Evolutionary conservation across 2,113 vertebrate species (phyloP).

Genomic region (Crotalus helleri): DNA sequence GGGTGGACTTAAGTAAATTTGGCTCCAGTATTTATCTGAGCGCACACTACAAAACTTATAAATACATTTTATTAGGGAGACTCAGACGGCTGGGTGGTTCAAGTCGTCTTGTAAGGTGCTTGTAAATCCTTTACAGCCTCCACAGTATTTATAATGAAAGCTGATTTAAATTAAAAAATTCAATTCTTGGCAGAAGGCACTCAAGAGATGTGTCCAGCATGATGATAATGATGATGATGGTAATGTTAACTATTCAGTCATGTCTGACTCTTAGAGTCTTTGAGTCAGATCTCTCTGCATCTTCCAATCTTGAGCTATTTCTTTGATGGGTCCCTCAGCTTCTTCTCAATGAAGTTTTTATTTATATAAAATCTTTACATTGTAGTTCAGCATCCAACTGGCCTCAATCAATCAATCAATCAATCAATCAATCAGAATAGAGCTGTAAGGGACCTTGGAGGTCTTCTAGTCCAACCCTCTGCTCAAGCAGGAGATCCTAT

Average conservation of each 20-base stretch:
- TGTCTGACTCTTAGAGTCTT: too few species aligned
- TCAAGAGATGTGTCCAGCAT: background rate
- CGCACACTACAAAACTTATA: background rate
- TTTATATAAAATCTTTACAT: background rate
- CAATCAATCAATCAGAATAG: too few species aligned
- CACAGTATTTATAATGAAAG: background rate
- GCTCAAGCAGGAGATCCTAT: too few species aligned
- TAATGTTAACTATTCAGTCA: background rate
- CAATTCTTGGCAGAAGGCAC: background rate
- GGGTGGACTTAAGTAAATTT: too few species aligned
- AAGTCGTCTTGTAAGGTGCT: background rate
- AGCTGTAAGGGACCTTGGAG: too few species aligned
- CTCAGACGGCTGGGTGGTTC: background rate
- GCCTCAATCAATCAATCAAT: too few species aligned
- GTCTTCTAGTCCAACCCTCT: too few species aligned
- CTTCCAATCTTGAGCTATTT: background rate
- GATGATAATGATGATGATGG: background rate
- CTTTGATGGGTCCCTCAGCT: background rate
- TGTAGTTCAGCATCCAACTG: too few species aligned
- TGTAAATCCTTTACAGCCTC: background rate
- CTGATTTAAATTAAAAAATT: background rate
- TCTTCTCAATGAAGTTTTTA: background rate
- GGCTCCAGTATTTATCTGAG: background rate
- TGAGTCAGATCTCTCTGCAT: too few species aligned
- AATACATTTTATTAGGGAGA: constrained; percentile 11